Evolutionary conservation across 1,140 invertebrate species (phyloP), one percentile per base, ranked within the genome.

Genomic region (Orius laevigatus): DNA sequence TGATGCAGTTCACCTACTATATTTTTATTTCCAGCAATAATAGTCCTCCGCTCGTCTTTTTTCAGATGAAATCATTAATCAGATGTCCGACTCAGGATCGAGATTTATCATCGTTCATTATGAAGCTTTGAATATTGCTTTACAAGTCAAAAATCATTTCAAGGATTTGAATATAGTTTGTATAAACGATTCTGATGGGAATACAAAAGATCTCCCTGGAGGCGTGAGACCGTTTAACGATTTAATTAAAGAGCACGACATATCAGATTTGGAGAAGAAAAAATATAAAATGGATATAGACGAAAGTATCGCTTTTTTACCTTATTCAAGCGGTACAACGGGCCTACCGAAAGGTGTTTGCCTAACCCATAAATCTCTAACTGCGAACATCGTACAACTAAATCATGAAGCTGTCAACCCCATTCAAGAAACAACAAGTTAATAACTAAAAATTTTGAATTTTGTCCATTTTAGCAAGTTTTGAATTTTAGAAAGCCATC

Each of bases 301-400:
- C 34, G 25, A 19, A 42, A 18, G 16, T 18, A 64, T 62, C 2
- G 58, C 60, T 15, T 49, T 66, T 12, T 64, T 74, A 53, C 56
- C 69, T 11, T 67, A 62, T 50, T 71, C 78, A 1, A 82, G 78
- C 55, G 81, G 81, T 5, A 82, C 80, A 4, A 84, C 81, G 39
- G 80, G 83, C 10, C 62, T 81, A 39, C 84, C 88, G 0, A 92
- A 92, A 66, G 86, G 85, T 36, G 88, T 90, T 0, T 74, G 81
- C 64, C 63, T 90, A 2, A 86, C 84, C 1, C 85, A 92, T 61
- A 63, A 62, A 39, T 79, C 76, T 61, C 59, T 78, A 9, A 56
- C 74, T 9, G 60, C 65, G 19, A 61, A 49, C 15, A 47, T 50
- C 11, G 16, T 31, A 6, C 52, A 53, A 63, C 72, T 55, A 68